Base-by-base conservation (phyloP, 2,888 invertebrate genomes). In the Bembecia ichneumoniformis region DNA sequence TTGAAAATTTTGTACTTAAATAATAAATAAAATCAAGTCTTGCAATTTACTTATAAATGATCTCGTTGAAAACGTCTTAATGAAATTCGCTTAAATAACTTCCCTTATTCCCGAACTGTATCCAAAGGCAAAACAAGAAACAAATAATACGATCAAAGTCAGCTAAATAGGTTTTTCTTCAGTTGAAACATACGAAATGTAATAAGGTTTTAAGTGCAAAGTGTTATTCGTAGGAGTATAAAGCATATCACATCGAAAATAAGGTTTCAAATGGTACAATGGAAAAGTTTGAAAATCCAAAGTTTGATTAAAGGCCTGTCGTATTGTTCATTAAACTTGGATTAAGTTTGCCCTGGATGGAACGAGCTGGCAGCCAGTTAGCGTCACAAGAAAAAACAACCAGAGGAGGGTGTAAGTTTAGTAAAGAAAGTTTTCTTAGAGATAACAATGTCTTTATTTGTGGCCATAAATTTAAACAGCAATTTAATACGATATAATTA, bases 281-380 rank as follows among this genome's bases (percentile, higher is more conserved):
- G 44, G 46, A 2, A 50, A 60, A 66, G 66, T 73, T 74, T 66
- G 73, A 71, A 79, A 79, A 77, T 80, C 68, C 81, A 81, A 87
- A 84, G 84, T 87, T 88, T 87, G 87, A 88, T 88, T 87, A 87
- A 87, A 80, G 82, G 82, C 74, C 87, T 86, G 87, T 88, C 87
- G 82, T 82, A 84, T 86, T 87, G 88, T 88, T 87, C 84, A 87
- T 88, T 87, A 84, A 87, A 87, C 83, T 87, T 87, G 86, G 86
- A 87, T 88, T 88, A 82, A 88, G 86, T 83, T 88, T 82, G 81
- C 78, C 77, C 74, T 77, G 79, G 72, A 71, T 79, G 73, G 71
- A 89, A 89, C 88, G 87, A 89, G 88, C 82, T 78, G 77, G 71
- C 74, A 77, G 79, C 78, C 87, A 87, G 87, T 88, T 87, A 88